phyloP scores from a whole-genome alignment of 2,113 vertebrate species.

The Gymnorhina tibicen region DNA sequence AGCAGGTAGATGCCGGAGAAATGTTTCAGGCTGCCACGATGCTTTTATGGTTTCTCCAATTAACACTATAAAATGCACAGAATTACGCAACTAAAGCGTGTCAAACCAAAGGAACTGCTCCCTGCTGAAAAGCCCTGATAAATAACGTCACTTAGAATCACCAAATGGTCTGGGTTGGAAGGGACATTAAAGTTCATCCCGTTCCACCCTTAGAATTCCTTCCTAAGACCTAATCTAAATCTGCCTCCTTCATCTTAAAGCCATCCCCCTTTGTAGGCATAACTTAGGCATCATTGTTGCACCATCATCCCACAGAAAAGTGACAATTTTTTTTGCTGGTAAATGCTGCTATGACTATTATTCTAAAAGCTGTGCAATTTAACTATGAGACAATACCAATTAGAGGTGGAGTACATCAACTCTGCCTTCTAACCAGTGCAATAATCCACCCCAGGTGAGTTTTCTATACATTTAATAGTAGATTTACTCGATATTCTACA shows the following conservation, averaged over 20 bases:
- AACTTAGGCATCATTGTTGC: neutral
- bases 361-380: neutral
- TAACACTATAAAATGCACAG: neutral
- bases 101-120: neutral
- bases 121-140: neutral
- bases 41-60: neutral
- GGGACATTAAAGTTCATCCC: neutral
- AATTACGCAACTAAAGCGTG: neutral
- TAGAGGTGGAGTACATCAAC: neutral
- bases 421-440: neutral
- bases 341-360: neutral
- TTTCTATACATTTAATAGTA: neutral
- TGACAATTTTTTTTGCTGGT: neutral
- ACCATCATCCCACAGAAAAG: neutral
- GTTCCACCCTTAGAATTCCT: neutral
- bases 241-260: neutral
- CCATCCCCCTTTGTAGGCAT: neutral
- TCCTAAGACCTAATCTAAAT: neutral
- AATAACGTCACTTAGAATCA: neutral
- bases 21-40: neutral
- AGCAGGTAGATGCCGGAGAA: neutral
- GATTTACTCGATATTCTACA: neutral
- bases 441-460: neutral
- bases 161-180: neutral
- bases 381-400: neutral